phyloP scores from a whole-genome alignment of 2,888 invertebrate genomes.

The Cataglyphis livida region DNA sequence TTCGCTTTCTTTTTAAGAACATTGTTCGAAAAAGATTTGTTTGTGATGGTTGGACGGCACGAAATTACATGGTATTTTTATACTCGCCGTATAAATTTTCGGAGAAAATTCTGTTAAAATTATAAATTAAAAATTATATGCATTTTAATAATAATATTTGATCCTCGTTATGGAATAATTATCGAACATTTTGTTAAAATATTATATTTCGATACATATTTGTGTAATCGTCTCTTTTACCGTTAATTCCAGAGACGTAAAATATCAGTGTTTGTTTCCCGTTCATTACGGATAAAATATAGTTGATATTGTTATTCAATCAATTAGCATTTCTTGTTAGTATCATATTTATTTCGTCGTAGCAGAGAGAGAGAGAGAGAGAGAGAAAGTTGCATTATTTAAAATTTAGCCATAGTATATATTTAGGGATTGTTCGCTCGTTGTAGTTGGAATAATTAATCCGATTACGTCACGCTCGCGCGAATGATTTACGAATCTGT shows the following conservation, averaged over 20 bases:
- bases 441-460: slow-evolving; percentile 41
- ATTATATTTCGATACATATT: background rate
- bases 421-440: slow-evolving; percentile 2
- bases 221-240: slow-evolving; percentile 36
- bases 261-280: slow-evolving; percentile 32
- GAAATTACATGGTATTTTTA: slow-evolving; percentile 12
- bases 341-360: background rate
- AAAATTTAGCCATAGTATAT: slow-evolving; percentile 15
- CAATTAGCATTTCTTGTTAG: slow-evolving; percentile 18
- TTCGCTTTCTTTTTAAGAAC: background rate
- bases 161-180: slow-evolving; percentile 19
- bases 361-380: background rate
- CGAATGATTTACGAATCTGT: slow-evolving; percentile 36
- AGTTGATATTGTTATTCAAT: slow-evolving; percentile 30
- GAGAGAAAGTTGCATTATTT: background rate
- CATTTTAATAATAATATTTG: slow-evolving; percentile 25
- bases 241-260: slow-evolving; percentile 21
- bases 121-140: slow-evolving; percentile 13
- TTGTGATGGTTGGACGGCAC: slow-evolving; percentile 11
- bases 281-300: slow-evolving; percentile 10
- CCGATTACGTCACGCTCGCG: slow-evolving; percentile 10
- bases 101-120: background rate
- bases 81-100: slow-evolving; percentile 10
- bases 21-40: background rate
- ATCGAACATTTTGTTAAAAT: slow-evolving; percentile 34